Evolutionary conservation across 2,797 vertebrate species (phyloP).

Genomic region (Orestias chungarensis): DNA sequence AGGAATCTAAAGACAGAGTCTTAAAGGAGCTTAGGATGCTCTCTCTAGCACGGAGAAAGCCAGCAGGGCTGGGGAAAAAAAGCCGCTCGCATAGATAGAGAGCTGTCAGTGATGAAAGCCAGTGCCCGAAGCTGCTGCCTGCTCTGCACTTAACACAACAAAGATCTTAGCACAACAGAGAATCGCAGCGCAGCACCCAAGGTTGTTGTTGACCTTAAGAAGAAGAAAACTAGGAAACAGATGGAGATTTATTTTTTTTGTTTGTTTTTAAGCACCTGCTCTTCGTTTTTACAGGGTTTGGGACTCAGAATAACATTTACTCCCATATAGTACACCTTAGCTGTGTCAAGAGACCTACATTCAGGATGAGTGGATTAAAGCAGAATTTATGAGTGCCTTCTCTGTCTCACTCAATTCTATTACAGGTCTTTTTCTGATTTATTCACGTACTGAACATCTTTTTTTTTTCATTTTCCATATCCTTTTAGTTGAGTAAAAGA

Average conservation of each 20-base stretch:
- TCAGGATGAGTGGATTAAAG: background rate
- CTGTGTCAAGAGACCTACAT: background rate
- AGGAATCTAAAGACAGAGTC: conserved; percentile 32
- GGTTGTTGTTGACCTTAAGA: conserved; percentile 42
- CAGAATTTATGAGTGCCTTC: background rate
- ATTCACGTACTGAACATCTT: background rate
- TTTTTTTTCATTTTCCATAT: background rate
- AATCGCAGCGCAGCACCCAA: conserved; percentile 10
- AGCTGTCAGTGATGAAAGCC: conserved; percentile 50
- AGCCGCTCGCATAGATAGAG: conserved; percentile 37
- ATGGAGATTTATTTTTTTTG: conserved; percentile 7
- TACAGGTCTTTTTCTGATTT: background rate
- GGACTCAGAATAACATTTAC: background rate
- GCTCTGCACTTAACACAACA: conserved; percentile 40
- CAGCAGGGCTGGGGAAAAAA: background rate
- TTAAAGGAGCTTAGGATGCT: conserved; percentile 40
- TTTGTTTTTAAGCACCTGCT: too few relatives aligned
- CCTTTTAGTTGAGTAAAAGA: background rate
- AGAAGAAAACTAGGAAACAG: background rate
- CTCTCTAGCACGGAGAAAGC: conserved; percentile 20
- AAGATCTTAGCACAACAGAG: conserved; percentile 16
- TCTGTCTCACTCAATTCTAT: background rate
- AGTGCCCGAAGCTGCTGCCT: conserved; percentile 12
- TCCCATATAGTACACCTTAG: background rate
- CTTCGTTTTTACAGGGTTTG: too few relatives aligned